Evolutionary conservation across 2,888 invertebrate species (phyloP).

Genomic region (Drosophila prolongata): DNA sequence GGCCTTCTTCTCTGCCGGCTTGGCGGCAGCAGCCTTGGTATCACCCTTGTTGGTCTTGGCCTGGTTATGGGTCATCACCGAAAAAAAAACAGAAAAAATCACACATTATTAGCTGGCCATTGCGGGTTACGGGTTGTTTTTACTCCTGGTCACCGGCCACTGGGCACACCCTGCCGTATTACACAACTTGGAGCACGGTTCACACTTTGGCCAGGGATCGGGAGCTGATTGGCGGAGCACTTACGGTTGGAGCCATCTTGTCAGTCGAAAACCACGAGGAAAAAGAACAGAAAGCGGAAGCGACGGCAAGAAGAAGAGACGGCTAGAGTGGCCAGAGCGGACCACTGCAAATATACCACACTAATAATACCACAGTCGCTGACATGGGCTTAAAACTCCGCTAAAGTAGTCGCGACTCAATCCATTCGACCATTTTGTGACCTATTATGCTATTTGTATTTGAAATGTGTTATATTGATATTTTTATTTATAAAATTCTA

Average conservation of each 20-base stretch:
- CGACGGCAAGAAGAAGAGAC: conserved; percentile 12
- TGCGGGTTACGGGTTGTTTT: neutral
- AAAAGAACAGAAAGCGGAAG: conserved; percentile 75
- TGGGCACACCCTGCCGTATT: conserved; percentile 6
- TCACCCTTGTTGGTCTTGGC: conserved; percentile 83
- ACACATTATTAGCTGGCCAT: neutral
- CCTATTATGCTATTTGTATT: no score
- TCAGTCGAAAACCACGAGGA: conserved; percentile 80
- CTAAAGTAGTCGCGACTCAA: neutral
- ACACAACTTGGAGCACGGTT: neutral
- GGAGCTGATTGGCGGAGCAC: conserved; percentile 51
- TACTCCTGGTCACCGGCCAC: conserved; percentile 3
- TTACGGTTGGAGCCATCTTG: conserved; percentile 85
- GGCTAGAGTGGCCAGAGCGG: neutral
- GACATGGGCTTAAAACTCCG: neutral
- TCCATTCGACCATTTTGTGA: neutral
- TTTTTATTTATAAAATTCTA: no score
- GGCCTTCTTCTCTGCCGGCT: conserved; percentile 82
- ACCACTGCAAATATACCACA: neutral
- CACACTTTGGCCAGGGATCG: conserved; percentile 5
- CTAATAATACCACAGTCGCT: neutral
- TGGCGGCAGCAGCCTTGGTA: conserved; percentile 81
- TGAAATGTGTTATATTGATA: no score
- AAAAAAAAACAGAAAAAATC: conserved; percentile 19
- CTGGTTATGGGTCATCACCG: conserved; percentile 53